Conservation (phyloP, 2,113 vertebrate genomes). For the Elgaria multicarinata region DNA sequence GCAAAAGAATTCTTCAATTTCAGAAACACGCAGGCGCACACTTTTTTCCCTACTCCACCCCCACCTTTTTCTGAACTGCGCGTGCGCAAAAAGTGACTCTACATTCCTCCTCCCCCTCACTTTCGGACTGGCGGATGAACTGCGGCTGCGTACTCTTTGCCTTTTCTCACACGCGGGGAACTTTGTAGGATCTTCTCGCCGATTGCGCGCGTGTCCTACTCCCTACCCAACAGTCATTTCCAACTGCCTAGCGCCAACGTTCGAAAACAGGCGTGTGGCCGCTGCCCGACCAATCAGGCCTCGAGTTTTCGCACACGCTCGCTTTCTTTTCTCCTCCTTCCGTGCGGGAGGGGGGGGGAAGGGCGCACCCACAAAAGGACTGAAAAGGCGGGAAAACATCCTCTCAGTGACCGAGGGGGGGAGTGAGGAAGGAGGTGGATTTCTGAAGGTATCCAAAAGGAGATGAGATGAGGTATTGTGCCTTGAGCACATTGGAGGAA, state of each 20-base stretch:
- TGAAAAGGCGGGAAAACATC: conserved; percentile 69
- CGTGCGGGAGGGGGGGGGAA: no score
- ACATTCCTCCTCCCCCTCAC: not conserved
- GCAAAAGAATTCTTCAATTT: not conserved
- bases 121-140: not conserved
- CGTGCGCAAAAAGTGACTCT: conserved; percentile 16
- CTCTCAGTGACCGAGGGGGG: not conserved
- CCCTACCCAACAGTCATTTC: not conserved
- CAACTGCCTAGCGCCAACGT: not conserved
- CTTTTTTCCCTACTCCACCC: not conserved
- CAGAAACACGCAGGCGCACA: not conserved
- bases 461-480: not conserved
- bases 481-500: no score
- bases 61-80: not conserved
- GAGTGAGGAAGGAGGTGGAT: not conserved
- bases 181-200: not conserved
- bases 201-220: no score
- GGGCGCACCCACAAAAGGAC: not conserved
- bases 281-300: conserved; percentile 3
- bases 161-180: not conserved
- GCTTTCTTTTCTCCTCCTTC: no score
- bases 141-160: conserved; percentile 32
- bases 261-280: not conserved
- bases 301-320: not conserved
- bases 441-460: not conserved